A percentile compares a stretch with the other conserved stretches of the same genome.
These are phyloP conservation scores for Garrulus glandarius DNA, from an alignment of 2,797 vertebrate genomes.

Conservation along the genomic window DNA sequence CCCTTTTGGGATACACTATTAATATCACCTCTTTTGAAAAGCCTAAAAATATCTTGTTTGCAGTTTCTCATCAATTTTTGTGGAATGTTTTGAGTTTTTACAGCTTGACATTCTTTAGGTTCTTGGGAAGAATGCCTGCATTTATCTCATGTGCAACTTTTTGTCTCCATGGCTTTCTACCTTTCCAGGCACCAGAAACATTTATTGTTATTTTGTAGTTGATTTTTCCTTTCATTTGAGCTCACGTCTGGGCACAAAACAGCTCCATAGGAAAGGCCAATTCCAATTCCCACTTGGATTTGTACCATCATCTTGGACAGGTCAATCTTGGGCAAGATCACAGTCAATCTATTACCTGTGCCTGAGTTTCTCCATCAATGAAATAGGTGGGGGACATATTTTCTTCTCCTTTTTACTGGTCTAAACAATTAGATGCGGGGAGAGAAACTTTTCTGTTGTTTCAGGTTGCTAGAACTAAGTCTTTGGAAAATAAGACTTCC, in stretches of 20 bases:
- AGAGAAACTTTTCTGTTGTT: neutral
- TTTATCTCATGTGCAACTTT: neutral
- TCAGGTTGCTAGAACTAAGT: neutral
- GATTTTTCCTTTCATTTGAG: slow-evolving; percentile 14
- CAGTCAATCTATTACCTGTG: neutral
- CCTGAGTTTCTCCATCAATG: neutral
- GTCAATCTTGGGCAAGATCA: neutral
- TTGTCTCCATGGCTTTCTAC: neutral
- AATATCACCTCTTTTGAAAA: neutral
- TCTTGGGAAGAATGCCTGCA: neutral
- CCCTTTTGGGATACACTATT: neutral
- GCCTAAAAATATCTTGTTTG: neutral
- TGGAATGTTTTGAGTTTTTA: neutral
- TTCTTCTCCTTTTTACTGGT: neutral
- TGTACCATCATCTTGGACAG: neutral
- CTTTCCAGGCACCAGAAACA: neutral
- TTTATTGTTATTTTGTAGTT: neutral
- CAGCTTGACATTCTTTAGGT: neutral
- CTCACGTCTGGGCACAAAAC: neutral
- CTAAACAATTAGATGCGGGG: neutral
- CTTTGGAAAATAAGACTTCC: neutral
- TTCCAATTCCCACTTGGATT: neutral
- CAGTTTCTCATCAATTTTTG: neutral
- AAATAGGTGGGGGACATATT: neutral
- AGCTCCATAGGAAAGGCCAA: neutral